Base-by-base conservation (phyloP, 2,888 invertebrate species). In the Fragum sueziense region DNA sequence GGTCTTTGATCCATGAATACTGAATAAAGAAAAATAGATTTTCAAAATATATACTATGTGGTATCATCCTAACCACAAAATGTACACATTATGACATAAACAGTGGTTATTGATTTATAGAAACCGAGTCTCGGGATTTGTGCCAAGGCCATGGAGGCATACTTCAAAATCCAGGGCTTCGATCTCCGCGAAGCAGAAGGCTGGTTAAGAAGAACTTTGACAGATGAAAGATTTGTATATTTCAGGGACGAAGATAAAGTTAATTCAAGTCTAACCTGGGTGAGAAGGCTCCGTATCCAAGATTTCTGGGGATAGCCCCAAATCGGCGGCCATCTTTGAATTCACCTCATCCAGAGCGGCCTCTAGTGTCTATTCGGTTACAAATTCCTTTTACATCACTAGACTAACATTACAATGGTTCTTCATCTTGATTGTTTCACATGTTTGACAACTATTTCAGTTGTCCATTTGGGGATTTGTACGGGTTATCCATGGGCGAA, bases 251-350 rank as follows among this genome's bases (percentile, higher is more conserved):
- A 62, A 62, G 61, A 17, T n/a, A n/a, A n/a, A n/a, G n/a, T n/a
- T n/a, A n/a, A n/a, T n/a, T n/a, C n/a, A n/a, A n/a, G 37, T 11
- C 65, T 41, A 65, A 84, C 83, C 83, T 80, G 80, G 83, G 68
- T 78, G 74, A 70, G 76, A 84, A 31, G 75, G 67, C 59, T 80
- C 78, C 71, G 78, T 89, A 79, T 88, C 88, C 87, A 86, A 85
- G 86, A 85, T 87, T 88, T 88, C 89, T 86, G 89, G 88, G 88
- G 87, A 86, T 87, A 88, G 82, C 88, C 90, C 89, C 85, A 87
- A 83, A 80, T 87, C 82, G 88, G 88, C 89, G 87, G 89, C 90
- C 90, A 90, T 90, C 87, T 90, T 90, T 88, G 88, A 90, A 89
- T 86, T 84, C 79, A 86, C 82, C 86, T 86, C 87, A 86, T 87